Base-by-base conservation (phyloP, 2,888 invertebrate genomes). In the Scaeva pyrastri region DNA sequence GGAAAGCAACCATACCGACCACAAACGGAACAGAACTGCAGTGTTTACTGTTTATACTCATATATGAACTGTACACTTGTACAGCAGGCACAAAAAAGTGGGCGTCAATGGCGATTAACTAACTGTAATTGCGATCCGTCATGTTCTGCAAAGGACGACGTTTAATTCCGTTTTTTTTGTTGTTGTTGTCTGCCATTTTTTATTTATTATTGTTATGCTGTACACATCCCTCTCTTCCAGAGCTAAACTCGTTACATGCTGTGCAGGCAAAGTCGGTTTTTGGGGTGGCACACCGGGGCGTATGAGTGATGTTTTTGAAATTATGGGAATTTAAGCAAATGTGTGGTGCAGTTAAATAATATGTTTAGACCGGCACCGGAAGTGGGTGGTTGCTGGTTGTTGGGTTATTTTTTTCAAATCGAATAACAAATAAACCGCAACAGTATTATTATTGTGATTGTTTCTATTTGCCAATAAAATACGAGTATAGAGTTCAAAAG, bases 81-180 rank as follows among this genome's bases (percentile, higher is more conserved):
- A 26, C 26, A 70, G 43, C 12, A 2, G 1, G n/a, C n/a, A 19
- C 5, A 70, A 75, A 80, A 80, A 80, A 75, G 7, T 0, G 75
- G 73, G 62, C 82, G 82, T 78, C 73, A 64, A 50, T 66, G 64
- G 77, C 86, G 86, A 77, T 86, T 82, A 82, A 86, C 82, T 86
- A 55, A 86, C 82, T 86, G 60, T 82, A 78, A 86, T 86, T 77
- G 77, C 74, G 70, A 86, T 86, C 64, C 77, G 73, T 86, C 82
- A 86, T 71, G 70, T 66, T 55, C 60, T 39, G 39, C 36, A 60
- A 31, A 60, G 73, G 72, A 43, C 52, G 72, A 43, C 52, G 58
- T 82, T 77, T 64, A 52, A 58, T 55, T 48, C 52, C n/a, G 5
- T 48, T 56, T 6, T 3, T 19, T 19, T n/a, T n/a, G n/a, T n/a